These are phyloP conservation scores for Thomomys bottae DNA, from an alignment of 2,113 vertebrate species.

Conservation along the genomic window DNA sequence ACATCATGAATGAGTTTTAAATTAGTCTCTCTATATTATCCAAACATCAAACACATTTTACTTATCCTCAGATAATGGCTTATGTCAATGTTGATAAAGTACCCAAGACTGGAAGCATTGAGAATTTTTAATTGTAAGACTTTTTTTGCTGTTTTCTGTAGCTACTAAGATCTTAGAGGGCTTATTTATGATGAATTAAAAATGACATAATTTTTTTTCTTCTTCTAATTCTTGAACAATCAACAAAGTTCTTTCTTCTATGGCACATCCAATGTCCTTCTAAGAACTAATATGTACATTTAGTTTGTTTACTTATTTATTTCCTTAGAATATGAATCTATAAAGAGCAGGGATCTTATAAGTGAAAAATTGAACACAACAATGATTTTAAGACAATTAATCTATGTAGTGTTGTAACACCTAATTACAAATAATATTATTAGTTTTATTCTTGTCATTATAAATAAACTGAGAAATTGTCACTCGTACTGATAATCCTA, in stretches of 20 bases:
- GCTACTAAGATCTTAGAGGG: neutral
- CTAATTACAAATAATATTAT: constrained; percentile 18
- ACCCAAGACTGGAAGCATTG: neutral
- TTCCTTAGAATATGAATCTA: neutral
- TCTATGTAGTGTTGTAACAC: neutral
- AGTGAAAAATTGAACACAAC: neutral
- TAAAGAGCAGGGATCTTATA: neutral
- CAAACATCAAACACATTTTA: neutral
- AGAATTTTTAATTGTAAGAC: neutral
- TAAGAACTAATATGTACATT: neutral
- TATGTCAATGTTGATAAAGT: neutral
- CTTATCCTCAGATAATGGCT: neutral
- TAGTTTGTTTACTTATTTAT: neutral
- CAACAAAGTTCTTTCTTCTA: neutral
- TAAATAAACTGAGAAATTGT: neutral
- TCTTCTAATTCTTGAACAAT: neutral
- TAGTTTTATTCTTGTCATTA: neutral
- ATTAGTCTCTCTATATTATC: neutral
- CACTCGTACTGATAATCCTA: too few relatives aligned
- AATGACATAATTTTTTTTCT: neutral
- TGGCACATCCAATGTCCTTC: neutral
- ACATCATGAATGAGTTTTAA: constrained; percentile 6
- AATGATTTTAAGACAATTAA: neutral
- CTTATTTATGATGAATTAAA: constrained; percentile 23
- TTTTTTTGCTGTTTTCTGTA: constrained; percentile 15